A percentile compares a stretch with the other conserved stretches of the same genome.
Conservation (phyloP, 2,797 vertebrate genomes). For the Enteromius thamalakanensis region DNA sequence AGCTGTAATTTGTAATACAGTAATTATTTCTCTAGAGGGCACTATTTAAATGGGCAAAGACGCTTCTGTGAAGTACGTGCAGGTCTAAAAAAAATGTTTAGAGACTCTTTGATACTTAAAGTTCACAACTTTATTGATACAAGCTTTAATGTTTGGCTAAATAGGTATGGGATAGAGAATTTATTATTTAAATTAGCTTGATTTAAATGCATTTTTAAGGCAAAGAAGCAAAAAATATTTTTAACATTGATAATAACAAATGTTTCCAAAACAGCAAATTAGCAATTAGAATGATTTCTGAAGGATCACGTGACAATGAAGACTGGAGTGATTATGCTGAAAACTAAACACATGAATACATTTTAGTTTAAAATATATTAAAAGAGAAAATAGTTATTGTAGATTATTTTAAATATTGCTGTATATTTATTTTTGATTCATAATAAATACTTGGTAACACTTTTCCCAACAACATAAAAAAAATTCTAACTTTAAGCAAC, state of each 20-base stretch:
- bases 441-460: not conserved
- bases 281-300: not conserved
- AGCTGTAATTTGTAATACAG: constrained; percentile 16
- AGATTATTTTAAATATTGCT: not conserved
- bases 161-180: not conserved
- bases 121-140: not conserved
- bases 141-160: not conserved
- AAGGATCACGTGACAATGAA: not conserved
- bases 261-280: not conserved
- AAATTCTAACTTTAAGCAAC: not conserved
- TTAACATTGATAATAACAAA: not conserved
- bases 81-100: not conserved
- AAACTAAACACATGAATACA: not conserved
- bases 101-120: not conserved
- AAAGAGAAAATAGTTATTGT: not conserved
- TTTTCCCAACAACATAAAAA: not conserved
- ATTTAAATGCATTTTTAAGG: not conserved
- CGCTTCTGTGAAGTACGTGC: not conserved
- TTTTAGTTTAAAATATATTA: not conserved
- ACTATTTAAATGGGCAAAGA: constrained; percentile 44
- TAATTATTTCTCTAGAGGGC: constrained; percentile 51
- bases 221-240: not conserved
- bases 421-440: not conserved
- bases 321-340: not conserved
- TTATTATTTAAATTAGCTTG: not conserved